phyloP scores from a whole-genome alignment of 2,797 vertebrate genomes.

The Betta splendens region DNA sequence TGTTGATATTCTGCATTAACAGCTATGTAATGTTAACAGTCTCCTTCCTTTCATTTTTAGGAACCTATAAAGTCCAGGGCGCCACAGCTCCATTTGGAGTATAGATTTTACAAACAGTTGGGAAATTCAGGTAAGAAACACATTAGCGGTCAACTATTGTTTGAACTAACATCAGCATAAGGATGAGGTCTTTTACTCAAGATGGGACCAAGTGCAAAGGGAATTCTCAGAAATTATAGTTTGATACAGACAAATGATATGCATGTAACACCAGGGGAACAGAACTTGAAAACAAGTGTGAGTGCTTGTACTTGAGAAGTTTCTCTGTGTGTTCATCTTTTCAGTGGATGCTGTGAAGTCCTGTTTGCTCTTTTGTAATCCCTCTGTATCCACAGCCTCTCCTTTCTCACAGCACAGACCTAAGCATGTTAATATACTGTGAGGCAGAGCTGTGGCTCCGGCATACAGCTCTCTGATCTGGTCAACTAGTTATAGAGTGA shows the following conservation, averaged over 20 bases:
- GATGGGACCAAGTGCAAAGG: background rate
- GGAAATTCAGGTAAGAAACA: conserved; percentile 89
- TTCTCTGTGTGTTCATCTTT: conserved; percentile 25
- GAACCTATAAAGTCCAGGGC: conserved; percentile 98
- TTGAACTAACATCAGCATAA: background rate
- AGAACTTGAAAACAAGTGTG: conserved; percentile 4
- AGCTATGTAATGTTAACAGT: conserved; percentile 8
- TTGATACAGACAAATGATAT: background rate
- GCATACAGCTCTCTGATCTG: conserved; percentile 56
- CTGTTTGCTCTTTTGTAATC: conserved; percentile 20
- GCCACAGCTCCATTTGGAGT: conserved; percentile 97
- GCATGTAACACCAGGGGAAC: conserved; percentile 1
- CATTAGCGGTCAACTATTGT: background rate
- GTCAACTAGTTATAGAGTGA: conserved; percentile 27
- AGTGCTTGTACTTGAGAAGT: conserved; percentile 8
- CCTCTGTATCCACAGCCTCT: conserved; percentile 13
- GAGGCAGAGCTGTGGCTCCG: conserved; percentile 44
- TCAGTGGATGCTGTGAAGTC: conserved; percentile 9
- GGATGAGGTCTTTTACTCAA: background rate
- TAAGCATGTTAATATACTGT: conserved; percentile 40
- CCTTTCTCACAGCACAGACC: conserved; percentile 3
- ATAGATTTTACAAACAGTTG: conserved; percentile 99
- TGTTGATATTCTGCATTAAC: background rate
- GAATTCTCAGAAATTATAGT: background rate
- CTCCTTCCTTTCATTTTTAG: conserved; percentile 71